Base-by-base conservation (phyloP, 2,113 vertebrate genomes). In the Melierax canorus region DNA sequence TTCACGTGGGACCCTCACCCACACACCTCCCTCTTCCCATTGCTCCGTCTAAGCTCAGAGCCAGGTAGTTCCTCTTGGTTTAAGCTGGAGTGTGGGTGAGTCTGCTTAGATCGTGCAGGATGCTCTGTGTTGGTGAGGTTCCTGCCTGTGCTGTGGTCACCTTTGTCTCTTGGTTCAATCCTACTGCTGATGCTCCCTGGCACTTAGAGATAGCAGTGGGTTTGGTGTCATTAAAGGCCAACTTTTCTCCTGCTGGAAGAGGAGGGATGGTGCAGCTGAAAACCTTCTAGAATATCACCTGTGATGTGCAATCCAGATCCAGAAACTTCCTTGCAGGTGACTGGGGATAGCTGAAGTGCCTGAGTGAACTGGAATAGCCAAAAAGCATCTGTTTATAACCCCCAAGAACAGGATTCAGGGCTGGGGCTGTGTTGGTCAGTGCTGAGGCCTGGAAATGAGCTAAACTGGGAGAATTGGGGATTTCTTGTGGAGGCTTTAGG, bases 401-500 rank as follows among this genome's bases (percentile, higher is more conserved):
- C 9, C 11, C 4, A 18, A n/a, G 18, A 48, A 27, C 3, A 7
- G 10, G 26, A 23, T 73, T 56, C 17, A 15, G 67, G 30, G 41
- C 29, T 77, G 43, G 46, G n/a, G n/a, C 23, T 69, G 19, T 21
- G 27, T 39, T 80, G 29, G 32, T 48, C 14, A 10, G 58, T 68
- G 55, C n/a, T 12, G 5, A 63, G 24, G 32, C 9, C 30, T 84
- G 36, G 34, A 39, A 66, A 48, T 36, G n/a, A 55, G 73, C 6
- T 45, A 11, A 39, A 63, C 2, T 2, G 19, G 34, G 53, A 56
- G 11, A 76, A 59, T 0, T 12, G 6, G 14, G 34, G 3, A 1
- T 16, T 69, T 43, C 16, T 75, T 5, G 2, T n/a, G 30, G 32
- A 22, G 15, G 11, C 14, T 87, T 90, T 26, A 32, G 64, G 12